Percentiles rank a stretch among this genome's conserved stretches.
These are phyloP conservation scores for Andrena dorsata DNA, from an alignment of 2,888 invertebrate genomes.

Conservation along the genomic window DNA sequence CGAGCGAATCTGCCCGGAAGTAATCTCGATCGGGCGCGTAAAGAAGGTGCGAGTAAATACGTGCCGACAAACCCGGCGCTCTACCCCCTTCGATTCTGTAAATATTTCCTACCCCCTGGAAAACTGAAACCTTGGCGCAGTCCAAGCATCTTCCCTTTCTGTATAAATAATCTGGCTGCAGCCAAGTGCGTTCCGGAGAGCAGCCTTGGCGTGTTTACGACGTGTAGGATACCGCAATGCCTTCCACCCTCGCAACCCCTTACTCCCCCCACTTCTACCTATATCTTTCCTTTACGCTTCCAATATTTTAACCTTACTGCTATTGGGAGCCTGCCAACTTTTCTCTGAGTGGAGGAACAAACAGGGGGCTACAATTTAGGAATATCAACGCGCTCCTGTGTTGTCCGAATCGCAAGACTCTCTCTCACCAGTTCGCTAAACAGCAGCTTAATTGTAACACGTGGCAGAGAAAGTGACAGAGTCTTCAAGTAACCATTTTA, in stretches of 20 bases:
- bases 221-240: neutral
- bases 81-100: slow-evolving; percentile 37
- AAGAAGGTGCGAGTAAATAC: slow-evolving; percentile 56
- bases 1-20: slow-evolving; percentile 55
- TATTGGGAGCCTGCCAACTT: too few species aligned
- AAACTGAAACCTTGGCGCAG: slow-evolving; percentile 5
- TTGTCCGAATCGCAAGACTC: too few species aligned
- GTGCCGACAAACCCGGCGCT: slow-evolving; percentile 48
- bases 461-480: neutral
- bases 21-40: slow-evolving; percentile 64
- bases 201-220: neutral
- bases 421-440: too few species aligned
- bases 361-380: too few species aligned
- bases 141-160: slow-evolving; percentile 21
- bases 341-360: too few species aligned
- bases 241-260: neutral
- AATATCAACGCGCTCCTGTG: too few species aligned
- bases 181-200: slow-evolving; percentile 9
- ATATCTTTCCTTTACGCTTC: too few species aligned
- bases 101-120: slow-evolving; percentile 54
- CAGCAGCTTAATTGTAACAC: neutral
- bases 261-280: too few species aligned
- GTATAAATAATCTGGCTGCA: slow-evolving; percentile 44
- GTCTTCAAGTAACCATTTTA: too few species aligned
- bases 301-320: too few species aligned